Conservation (phyloP, 1,140 invertebrate species). For the Brachionus sp. region DNA sequence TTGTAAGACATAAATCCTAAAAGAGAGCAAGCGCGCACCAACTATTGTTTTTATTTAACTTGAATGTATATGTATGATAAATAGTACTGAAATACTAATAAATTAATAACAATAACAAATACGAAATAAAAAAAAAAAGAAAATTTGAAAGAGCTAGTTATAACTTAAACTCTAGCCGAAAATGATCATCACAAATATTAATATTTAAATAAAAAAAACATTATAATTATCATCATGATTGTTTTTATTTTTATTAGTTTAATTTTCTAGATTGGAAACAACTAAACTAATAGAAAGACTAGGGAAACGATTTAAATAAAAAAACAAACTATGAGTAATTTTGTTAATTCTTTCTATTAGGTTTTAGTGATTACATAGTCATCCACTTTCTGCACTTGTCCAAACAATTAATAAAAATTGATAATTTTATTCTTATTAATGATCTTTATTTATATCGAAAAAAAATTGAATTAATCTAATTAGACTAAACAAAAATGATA, state of each 20-base stretch:
- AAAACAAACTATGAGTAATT: not conserved
- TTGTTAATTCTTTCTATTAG: not conserved
- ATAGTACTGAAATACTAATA: not conserved
- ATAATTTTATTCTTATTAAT: not conserved
- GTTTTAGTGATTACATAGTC: not conserved
- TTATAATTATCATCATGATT: conserved; percentile 44
- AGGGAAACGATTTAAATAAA: not conserved
- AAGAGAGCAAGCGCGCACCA: conserved; percentile 29
- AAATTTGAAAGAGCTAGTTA: not conserved
- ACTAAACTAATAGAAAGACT: not conserved
- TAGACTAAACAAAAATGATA: too few species aligned
- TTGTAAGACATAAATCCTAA: not conserved
- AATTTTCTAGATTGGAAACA: conserved; percentile 17
- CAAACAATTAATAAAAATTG: not conserved
- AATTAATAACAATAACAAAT: conserved; percentile 41
- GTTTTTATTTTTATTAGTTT: conserved; percentile 40
- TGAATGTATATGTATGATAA: not conserved
- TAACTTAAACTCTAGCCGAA: not conserved
- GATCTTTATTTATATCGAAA: too few species aligned
- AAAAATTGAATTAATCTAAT: too few species aligned
- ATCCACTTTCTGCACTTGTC: not conserved
- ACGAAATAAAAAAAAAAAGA: not conserved
- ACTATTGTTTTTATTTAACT: conserved; percentile 27
- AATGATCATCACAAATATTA: conserved; percentile 38
- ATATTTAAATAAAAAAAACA: conserved; percentile 45